A percentile compares a stretch with the other conserved stretches of the same genome.
phyloP scores from a whole-genome alignment of 2,113 vertebrate genomes.

The Cyprinus carpio region DNA sequence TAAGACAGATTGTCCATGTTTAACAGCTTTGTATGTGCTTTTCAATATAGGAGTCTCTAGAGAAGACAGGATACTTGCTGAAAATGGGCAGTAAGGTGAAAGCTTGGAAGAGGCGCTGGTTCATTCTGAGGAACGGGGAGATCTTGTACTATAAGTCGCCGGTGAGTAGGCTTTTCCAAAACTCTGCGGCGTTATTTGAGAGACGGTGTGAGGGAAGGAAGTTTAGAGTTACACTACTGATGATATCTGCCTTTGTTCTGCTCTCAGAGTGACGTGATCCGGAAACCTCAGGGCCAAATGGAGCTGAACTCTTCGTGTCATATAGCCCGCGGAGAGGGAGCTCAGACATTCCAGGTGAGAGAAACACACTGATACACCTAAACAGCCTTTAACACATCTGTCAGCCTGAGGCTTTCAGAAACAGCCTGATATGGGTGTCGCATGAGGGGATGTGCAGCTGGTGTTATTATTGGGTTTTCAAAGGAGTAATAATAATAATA shows the following conservation, averaged over 20 bases:
- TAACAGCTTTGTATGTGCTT: conserved; percentile 4
- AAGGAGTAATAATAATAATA: conserved; percentile 4
- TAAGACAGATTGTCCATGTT: not conserved
- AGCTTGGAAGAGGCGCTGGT: conserved; percentile 90
- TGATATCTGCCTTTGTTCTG: conserved; percentile 37
- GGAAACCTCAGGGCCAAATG: conserved; percentile 86
- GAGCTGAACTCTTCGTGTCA: conserved; percentile 85
- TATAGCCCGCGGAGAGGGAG: conserved; percentile 83
- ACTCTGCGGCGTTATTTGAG: not conserved
- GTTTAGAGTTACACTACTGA: conserved; percentile 34
- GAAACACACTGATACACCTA: not conserved
- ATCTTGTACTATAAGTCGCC: conserved; percentile 90
- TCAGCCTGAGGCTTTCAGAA: conserved; percentile 27
- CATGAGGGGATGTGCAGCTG: conserved; percentile 39
- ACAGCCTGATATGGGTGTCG: conserved; percentile 44
- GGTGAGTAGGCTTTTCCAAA: conserved; percentile 72
- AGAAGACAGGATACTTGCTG: conserved; percentile 88
- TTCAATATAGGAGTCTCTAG: conserved; percentile 78
- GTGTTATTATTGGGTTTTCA: conserved; percentile 41
- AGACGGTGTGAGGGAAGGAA: conserved; percentile 32
- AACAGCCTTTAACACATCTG: conserved; percentile 44
- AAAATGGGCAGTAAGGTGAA: conserved; percentile 88
- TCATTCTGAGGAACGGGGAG: conserved; percentile 86
- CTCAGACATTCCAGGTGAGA: conserved; percentile 86
- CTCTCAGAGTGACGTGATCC: conserved; percentile 85